Evolutionary conservation across 2,888 invertebrate species (phyloP).

Genomic region (Adelphocoris suturalis): DNA sequence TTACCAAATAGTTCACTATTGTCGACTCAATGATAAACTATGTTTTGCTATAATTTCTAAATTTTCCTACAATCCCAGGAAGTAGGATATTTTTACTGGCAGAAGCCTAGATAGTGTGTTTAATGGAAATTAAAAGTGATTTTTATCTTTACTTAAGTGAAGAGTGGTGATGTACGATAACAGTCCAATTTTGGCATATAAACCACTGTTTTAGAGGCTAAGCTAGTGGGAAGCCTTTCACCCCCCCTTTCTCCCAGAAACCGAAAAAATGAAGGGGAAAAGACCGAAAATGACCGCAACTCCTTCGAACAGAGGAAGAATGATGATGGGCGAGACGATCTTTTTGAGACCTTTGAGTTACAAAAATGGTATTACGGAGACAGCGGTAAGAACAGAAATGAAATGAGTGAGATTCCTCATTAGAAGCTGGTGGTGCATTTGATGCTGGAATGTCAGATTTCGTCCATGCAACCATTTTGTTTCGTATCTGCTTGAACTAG

Average conservation of each 20-base stretch:
- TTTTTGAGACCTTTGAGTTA: slow-evolving; percentile 47
- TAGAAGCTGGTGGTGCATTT: not conserved
- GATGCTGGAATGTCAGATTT: not conserved
- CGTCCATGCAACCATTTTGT: not conserved
- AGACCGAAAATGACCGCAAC: not conserved
- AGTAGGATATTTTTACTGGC: too few species aligned
- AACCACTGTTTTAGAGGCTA: slow-evolving; percentile 3
- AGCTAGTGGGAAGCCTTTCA: not conserved
- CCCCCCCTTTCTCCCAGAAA: not conserved
- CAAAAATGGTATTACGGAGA: slow-evolving; percentile 69
- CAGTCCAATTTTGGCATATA: too few species aligned
- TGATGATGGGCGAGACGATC: slow-evolving; percentile 57
- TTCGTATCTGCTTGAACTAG: not conserved
- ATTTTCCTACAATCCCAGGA: too few species aligned
- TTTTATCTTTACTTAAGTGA: too few species aligned
- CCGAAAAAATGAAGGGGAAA: not conserved
- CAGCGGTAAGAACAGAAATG: slow-evolving; percentile 41
- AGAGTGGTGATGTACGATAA: too few species aligned
- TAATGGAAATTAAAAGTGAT: too few species aligned
- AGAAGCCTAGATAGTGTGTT: too few species aligned
- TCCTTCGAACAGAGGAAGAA: not conserved
- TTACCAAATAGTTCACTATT: too few species aligned
- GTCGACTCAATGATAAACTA: too few species aligned
- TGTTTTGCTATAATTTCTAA: too few species aligned
- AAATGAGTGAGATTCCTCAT: slow-evolving; percentile 13